Evolutionary conservation across 1,140 invertebrate species (phyloP), one percentile per base, ranked within the genome.

Genomic region (Caenorhabditis inopinata): DNA sequence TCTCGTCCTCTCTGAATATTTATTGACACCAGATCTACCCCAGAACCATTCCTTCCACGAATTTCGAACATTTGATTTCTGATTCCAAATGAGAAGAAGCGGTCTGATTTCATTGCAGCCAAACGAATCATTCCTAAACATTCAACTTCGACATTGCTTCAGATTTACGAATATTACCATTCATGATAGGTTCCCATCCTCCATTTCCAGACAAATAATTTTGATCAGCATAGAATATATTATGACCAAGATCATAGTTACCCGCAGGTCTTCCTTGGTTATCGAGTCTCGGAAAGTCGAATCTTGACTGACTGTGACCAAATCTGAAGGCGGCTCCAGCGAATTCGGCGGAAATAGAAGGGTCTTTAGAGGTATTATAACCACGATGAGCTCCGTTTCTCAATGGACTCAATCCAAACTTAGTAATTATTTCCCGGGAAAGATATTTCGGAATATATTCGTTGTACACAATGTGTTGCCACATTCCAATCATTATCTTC

Each of bases 401-500:
- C 25, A 79, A 74, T 2, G 85, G 85, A n/a, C 74, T 85, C 27
- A 86, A 53, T 45, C 83, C 85, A 53, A 85, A 87, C 11, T 85
- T 75, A 27, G 25, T 21, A 93, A 96, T 96, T 23, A 95, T 92
- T 84, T 96, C 94, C 89, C 95, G 95, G 16, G 95, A 95, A 7
- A 97, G 90, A 9, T 97, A 89, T 86, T 96, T 94, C 21, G 96
- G 96, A 75, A 97, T 89, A 89, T 95, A 97, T 90, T 97, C 95
- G 87, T 95, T 96, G 89, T 93, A 97, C 0, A 94, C 96, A 53
- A 97, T 93, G 85, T 97, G 95, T 89, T 97, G 95, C 74, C 95
- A 93, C 88, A 94, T 92, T 2, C 94, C 95, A 62, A 95, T 94
- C 68, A 94, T 92, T 84, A 98, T 95, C 48, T 94, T 91, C 81